These are phyloP conservation scores for Cancer borealis DNA, from an alignment of 2,888 invertebrate species.

Conservation along the genomic window DNA sequence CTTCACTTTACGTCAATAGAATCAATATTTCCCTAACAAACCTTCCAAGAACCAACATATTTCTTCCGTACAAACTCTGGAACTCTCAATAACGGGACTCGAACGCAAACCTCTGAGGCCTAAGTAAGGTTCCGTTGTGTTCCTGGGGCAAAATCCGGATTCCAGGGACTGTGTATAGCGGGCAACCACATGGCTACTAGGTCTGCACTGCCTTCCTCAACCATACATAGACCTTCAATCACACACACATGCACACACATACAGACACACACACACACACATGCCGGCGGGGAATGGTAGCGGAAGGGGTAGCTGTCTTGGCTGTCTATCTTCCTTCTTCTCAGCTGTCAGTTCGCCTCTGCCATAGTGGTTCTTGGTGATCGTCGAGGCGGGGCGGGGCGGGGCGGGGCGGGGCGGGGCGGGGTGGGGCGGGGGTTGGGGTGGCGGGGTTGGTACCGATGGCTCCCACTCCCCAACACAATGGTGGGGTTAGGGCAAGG, in stretches of 20 bases:
- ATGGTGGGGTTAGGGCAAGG: background rate
- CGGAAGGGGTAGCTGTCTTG: background rate
- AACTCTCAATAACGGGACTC: background rate
- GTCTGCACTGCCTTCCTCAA: background rate
- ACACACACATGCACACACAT: constrained; percentile 16
- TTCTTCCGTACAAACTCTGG: no score
- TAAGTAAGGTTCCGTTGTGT: background rate
- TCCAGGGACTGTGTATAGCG: background rate
- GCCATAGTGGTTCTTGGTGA: background rate
- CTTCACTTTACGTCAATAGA: background rate
- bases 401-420: background rate
- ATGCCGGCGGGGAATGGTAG: background rate
- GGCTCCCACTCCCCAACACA: constrained; percentile 23
- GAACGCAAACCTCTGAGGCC: background rate
- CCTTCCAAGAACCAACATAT: no score
- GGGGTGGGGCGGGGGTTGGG: background rate
- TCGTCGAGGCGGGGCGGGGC: background rate
- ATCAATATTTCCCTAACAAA: background rate
- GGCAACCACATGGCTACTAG: background rate
- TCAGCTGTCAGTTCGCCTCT: constrained; percentile 37
- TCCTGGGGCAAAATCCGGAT: background rate
- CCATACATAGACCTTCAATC: background rate
- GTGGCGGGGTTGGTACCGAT: background rate
- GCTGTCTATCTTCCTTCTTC: constrained; percentile 13
- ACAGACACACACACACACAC: background rate